Base-by-base conservation (phyloP, 2,797 vertebrate genomes). In the Meda fulgida region DNA sequence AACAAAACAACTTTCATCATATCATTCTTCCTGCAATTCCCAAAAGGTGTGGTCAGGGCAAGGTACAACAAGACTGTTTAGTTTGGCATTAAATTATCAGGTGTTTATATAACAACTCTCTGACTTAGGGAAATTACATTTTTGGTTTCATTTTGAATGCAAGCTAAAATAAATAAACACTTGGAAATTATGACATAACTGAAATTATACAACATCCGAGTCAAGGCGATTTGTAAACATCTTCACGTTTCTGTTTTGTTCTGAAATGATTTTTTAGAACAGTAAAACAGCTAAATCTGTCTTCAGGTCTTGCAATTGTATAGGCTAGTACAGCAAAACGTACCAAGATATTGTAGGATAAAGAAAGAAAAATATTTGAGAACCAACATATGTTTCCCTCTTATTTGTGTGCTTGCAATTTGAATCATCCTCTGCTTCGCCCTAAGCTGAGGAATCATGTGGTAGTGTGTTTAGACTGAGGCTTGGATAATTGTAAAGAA, bases 1-100 rank as follows among this genome's bases (percentile, higher is more conserved):
- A 60, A 34, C 6, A 36, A 29, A 48, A 55, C 26, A 19, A 1
- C 51, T 72, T 78, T 82, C 6, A 72, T 72, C 19, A 11, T 72
- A 48, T 63, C 77, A 16, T 78, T 84, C 34, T 65, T 79, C 51
- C 70, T 81, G 67, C 29, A 60, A 71, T 71, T 65, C 66, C n/a
- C 9, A 80, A 67, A 78, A 86, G 85, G 31, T 80, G 81, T 53
- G 77, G 66, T 16, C 10, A 55, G 38, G 14, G 0, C 16, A 19
- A 16, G 18, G 79, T 40, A 67, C 5, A 81, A 26, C 40, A 83
- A 18, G 26, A 23, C 6, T 51, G 7, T 31, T 84, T 40, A 82
- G 29, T 43, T 48, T 11, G 4, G 0, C 16, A 55, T 21, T 26
- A 69, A 60, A 29, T 38, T 46, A 43, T 78, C 84, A 89, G 60